Evolutionary conservation across 2,797 vertebrate species (phyloP).

Genomic region (Lepidocolaptes lacrymiger): DNA sequence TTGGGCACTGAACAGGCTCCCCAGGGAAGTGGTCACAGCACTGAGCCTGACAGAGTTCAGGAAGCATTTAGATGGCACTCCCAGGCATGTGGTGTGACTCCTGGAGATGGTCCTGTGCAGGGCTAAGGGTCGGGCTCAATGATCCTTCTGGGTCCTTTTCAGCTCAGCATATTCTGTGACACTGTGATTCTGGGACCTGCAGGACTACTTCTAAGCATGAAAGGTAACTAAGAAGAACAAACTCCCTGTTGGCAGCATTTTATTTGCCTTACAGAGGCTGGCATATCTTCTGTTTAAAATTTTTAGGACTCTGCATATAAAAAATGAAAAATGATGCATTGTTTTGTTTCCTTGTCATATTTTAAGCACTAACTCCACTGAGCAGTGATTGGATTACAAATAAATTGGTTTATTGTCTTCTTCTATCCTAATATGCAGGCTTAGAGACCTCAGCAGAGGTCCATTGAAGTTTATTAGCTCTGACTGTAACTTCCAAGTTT

Average conservation of each 20-base stretch:
- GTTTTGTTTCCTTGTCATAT: not conserved
- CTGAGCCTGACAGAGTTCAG: not conserved
- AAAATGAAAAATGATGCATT: not conserved
- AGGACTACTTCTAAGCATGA: not conserved
- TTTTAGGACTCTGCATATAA: not conserved
- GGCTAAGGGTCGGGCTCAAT: too few species aligned
- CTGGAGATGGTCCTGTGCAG: not conserved
- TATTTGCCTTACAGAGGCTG: not conserved
- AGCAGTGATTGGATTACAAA: not conserved
- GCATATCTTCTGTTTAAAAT: not conserved
- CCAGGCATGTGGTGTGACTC: not conserved
- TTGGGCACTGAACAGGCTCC: not conserved
- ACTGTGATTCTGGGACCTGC: not conserved
- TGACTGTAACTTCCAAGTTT: not conserved
- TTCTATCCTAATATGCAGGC: not conserved
- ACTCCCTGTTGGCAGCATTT: not conserved
- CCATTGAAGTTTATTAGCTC: not conserved
- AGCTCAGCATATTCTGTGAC: not conserved
- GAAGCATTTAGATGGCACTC: not conserved
- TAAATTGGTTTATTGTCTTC: not conserved
- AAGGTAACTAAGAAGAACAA: not conserved
- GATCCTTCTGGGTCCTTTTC: not conserved
- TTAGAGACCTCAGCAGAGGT: not conserved
- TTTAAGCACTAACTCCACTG: not conserved
- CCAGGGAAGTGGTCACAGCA: not conserved